Evolutionary conservation across 2,113 vertebrate species (phyloP), one percentile per base, ranked within the genome.

Genomic region (Chloropsis cyanopogon): DNA sequence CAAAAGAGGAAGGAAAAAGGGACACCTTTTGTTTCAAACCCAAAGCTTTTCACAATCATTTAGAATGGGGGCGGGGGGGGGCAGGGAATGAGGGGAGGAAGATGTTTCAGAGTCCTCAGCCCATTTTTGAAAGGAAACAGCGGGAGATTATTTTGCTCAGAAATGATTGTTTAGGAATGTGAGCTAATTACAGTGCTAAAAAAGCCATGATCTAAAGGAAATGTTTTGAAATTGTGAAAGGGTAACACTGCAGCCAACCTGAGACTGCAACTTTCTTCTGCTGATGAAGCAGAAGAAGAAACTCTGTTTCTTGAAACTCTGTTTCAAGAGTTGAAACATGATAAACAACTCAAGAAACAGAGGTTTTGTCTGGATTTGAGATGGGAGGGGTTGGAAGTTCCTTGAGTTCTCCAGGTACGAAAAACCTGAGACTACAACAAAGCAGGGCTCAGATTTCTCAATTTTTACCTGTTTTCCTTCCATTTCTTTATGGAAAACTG

Each of bases 221-320:
- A 79, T 69, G 61, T 59, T 91, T 88, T 84, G 69, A 81, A 86
- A 75, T 24, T 17, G 46, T 63, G 61, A 64, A 84, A 71, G 64
- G 59, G 29, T 44, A 88, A n/a, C 0, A 1, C n/a, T 52, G 41
- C 35, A 44, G 65, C 25, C 52, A 75, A 56, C 52, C 69, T 85
- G 61, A 88, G 33, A 28, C 25, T 79, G 57, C 54, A 61, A 25
- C 54, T 64, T 81, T 29, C 52, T 33, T 50, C 64, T 75, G 44
- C 10, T 75, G 65, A 50, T 52, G 61, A 82, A 84, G 73, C 69
- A 37, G 37, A 37, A 37, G 37, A 37, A 37, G 37, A 37, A 37
- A 37, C 37, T 37, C 37, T 37, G 37, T 37, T 37, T 10, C 37
- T 37, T 37, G 37, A 37, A 37, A 37, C 37, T 37, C 37, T 37